phyloP scores from a whole-genome alignment of 2,113 vertebrate species.

The Neomonachus schauinslandi region DNA sequence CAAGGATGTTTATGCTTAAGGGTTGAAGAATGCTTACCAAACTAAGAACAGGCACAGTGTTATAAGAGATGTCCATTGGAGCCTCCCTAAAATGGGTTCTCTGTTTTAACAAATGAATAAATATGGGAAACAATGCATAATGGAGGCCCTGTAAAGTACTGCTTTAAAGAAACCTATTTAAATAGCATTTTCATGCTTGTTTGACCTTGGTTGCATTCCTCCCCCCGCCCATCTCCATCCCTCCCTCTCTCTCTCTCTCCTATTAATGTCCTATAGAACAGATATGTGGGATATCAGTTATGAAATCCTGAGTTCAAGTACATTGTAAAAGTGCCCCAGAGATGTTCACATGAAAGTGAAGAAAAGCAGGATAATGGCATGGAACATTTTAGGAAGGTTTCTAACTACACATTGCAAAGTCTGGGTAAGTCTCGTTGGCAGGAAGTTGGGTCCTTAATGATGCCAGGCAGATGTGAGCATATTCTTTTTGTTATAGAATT shows the following conservation, averaged over 20 bases:
- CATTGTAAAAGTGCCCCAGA: not conserved
- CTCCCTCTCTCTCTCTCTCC: not conserved
- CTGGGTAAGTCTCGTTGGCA: not conserved
- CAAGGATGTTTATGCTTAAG: not conserved
- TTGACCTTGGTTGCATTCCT: not conserved
- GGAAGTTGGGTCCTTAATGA: not conserved
- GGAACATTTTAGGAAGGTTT: not conserved
- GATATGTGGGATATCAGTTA: not conserved
- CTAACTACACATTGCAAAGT: not conserved
- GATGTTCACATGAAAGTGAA: not conserved
- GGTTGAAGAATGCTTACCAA: not conserved
- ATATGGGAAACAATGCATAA: not conserved
- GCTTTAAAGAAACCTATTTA: not conserved
- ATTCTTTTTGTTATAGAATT: not conserved
- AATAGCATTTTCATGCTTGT: not conserved
- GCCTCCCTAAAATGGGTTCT: not conserved
- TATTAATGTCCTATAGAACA: not conserved
- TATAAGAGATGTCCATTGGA: not conserved
- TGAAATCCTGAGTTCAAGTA: not conserved
- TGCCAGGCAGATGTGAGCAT: not conserved
- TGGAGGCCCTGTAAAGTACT: not conserved
- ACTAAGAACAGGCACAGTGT: not conserved
- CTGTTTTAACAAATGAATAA: conserved; percentile 30
- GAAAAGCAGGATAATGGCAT: not conserved
- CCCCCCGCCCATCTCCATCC: not conserved